Percentiles rank a stretch among this genome's conserved stretches.
Conservation (phyloP, 1,140 invertebrate genomes). For the Yoshiicerus persimilis region DNA sequence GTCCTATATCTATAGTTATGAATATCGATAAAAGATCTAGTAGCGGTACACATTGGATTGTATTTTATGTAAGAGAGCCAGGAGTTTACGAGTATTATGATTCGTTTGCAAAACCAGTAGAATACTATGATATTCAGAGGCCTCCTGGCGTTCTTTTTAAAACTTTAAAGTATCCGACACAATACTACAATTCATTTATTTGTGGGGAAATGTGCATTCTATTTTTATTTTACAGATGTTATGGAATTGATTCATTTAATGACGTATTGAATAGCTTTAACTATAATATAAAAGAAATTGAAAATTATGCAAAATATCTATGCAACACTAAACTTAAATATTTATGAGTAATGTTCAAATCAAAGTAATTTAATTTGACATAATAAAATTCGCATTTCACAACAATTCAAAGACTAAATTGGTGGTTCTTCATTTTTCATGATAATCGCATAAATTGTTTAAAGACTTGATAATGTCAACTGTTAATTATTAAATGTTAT, state of each 20-base stretch:
- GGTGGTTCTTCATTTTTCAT: too few species aligned
- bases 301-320: not conserved
- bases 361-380: too few species aligned
- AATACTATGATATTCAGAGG: not conserved
- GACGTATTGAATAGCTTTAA: not conserved
- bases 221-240: not conserved
- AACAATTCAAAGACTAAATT: too few species aligned
- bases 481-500: too few species aligned
- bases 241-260: not conserved
- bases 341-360: too few species aligned
- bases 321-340: too few species aligned
- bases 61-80: not conserved
- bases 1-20: not conserved
- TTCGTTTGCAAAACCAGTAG: not conserved
- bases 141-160: not conserved
- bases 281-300: not conserved
- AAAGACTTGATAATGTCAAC: too few species aligned
- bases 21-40: not conserved
- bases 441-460: too few species aligned
- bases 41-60: not conserved
- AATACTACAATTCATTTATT: not conserved
- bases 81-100: not conserved
- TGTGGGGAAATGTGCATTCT: not conserved
- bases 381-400: too few species aligned
- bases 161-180: not conserved